Evolutionary conservation across 2,797 vertebrate genomes (phyloP).

Genomic region (Siniperca scherzeri): DNA sequence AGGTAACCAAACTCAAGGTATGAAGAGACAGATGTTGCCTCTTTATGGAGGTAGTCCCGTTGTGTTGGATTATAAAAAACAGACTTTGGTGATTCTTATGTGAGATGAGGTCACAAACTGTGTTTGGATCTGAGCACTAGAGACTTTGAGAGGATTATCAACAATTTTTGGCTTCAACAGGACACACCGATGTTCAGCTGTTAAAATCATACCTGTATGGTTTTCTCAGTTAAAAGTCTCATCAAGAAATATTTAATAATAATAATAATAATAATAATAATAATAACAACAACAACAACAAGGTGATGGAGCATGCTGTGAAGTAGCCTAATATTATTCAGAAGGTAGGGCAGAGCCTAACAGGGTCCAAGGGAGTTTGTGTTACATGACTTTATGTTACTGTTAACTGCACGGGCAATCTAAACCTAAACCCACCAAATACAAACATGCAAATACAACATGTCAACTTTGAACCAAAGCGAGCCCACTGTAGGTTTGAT

Average conservation of each 20-base stretch:
- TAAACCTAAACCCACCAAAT: constrained; percentile 2
- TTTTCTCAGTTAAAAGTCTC: background rate
- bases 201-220: background rate
- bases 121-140: background rate
- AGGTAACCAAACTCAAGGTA: background rate
- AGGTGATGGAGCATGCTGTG: background rate
- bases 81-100: background rate
- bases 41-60: background rate
- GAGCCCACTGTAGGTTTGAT: background rate
- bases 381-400: background rate
- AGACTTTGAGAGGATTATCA: background rate
- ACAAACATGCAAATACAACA: background rate
- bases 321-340: background rate
- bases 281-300: no score
- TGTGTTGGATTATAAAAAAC: background rate
- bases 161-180: no score
- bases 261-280: background rate
- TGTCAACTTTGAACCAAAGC: background rate
- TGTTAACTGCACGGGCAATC: background rate
- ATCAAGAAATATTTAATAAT: background rate
- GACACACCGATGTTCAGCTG: no score
- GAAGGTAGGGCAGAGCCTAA: background rate
- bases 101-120: background rate
- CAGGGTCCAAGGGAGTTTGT: background rate
- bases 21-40: background rate